Evolutionary conservation across 2,888 invertebrate species (phyloP).

Genomic region (Noctua pronuba): DNA sequence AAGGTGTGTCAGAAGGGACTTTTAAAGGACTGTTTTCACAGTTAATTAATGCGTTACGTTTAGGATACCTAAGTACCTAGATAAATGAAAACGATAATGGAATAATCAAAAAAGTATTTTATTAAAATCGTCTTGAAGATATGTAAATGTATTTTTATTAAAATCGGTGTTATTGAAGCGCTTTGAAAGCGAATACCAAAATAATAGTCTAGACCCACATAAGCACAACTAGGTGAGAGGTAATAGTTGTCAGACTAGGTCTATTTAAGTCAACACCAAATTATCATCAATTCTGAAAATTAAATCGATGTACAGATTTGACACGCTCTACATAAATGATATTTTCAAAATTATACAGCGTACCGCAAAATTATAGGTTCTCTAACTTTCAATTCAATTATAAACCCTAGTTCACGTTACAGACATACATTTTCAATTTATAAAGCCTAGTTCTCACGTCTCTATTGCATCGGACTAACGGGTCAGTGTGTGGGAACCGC

Average conservation of each 20-base stretch:
- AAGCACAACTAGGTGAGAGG: neutral
- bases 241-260: neutral
- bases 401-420: constrained; percentile 29
- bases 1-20: neutral
- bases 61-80: neutral
- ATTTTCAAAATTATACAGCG: neutral
- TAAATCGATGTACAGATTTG: neutral
- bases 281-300: neutral
- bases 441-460: constrained; percentile 65
- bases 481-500: constrained; percentile 50
- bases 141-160: neutral
- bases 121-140: neutral
- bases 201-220: neutral
- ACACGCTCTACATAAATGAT: neutral
- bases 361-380: constrained; percentile 1
- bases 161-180: neutral
- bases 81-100: neutral
- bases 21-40: neutral
- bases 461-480: constrained; percentile 46
- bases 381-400: constrained; percentile 15
- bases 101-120: neutral
- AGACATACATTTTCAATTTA: constrained; percentile 41
- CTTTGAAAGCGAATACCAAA: neutral
- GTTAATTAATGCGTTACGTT: neutral
- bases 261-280: neutral